Evolutionary conservation across 2,888 invertebrate genomes (phyloP).

Genomic region (Tinea pellionella): DNA sequence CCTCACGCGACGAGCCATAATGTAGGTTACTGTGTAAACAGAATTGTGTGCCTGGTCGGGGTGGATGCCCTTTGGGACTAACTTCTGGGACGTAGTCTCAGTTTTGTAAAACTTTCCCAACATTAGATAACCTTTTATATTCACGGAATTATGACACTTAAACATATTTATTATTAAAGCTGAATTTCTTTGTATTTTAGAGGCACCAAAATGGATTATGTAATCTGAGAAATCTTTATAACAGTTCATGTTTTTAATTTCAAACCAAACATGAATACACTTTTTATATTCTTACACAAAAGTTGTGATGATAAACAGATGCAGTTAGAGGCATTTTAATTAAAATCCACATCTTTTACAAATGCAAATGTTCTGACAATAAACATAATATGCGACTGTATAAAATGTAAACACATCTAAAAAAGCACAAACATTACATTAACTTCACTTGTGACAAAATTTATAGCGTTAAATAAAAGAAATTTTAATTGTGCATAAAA

Average conservation of each 20-base stretch:
- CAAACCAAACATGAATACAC: too few relatives aligned
- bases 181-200: background rate
- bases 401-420: background rate
- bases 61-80: conserved; percentile 40
- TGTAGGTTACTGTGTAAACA: conserved; percentile 70
- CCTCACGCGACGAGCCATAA: conserved; percentile 48
- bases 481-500: conserved; percentile 50
- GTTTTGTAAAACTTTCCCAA: background rate
- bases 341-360: background rate
- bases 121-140: conserved; percentile 1
- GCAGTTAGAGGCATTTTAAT: background rate
- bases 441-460: conserved; percentile 25
- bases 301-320: too few relatives aligned
- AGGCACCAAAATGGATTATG: too few relatives aligned
- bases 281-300: too few relatives aligned
- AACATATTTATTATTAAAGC: background rate
- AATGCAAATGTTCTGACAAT: background rate
- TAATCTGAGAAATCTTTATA: too few relatives aligned
- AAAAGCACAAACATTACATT: background rate
- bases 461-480: conserved; percentile 43
- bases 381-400: background rate
- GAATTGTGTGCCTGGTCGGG: conserved; percentile 28
- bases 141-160: background rate
- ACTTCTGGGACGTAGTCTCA: background rate
- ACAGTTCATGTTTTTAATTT: too few relatives aligned